Evolutionary conservation across 2,113 vertebrate species (phyloP), one percentile per base, ranked within the genome.

Genomic region (Odobenus rosmarus): DNA sequence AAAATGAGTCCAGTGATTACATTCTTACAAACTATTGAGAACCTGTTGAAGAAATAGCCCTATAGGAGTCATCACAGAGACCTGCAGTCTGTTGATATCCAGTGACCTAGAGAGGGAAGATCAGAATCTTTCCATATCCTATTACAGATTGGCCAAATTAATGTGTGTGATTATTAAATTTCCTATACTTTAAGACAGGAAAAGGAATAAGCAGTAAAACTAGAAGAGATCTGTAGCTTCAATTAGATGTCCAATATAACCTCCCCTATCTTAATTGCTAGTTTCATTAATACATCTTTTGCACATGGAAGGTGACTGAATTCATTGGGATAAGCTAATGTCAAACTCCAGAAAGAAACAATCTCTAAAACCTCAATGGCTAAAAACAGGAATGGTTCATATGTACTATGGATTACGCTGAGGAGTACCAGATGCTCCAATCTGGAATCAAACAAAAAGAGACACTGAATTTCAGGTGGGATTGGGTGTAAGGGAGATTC

Each of bases 111-210:
- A 86, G 31, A 95, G 5, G 36, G 24, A 82, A 61, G 28, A 80
- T 83, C 19, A 86, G 46, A 88, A 69, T 82, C 4, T 88, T 84
- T 88, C 5, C 5, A 53, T 49, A 53, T 51, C 55, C 16, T 42
- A n/a, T 69, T 77, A 88, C 3, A 51, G n/a, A 95, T 82, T 57
- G 16, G 16, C 13, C 21, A 28, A 94, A 72, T 82, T 24, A 84
- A 55, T 91, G 39, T 59, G 31, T 26, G n/a, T 67, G 10, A 61
- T 69, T 80, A 92, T 81, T 88, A 94, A 90, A 85, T 21, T 67
- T 84, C 51, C 13, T 90, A 42, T 59, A 91, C n/a, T 90, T 90
- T 94, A 67, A 95, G 36, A 96, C 16, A 96, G 21, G 28, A 3
- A 88, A 64, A 95, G 2, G 69, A 88, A 55, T 13, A 59, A 80